Evolutionary conservation across 1,140 invertebrate species (phyloP).

Genomic region (Ostrea denselamellosa): DNA sequence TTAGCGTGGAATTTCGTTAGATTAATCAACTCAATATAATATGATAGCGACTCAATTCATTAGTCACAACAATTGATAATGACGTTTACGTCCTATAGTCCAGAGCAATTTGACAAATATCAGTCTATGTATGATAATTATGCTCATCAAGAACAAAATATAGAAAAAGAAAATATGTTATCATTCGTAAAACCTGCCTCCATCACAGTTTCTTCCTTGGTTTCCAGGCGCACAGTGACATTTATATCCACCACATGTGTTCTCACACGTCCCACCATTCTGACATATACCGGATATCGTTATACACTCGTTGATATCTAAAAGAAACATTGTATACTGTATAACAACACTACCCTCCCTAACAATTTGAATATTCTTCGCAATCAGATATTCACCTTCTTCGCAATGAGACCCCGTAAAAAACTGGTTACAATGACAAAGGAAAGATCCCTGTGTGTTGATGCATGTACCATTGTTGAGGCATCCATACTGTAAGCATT

Average conservation of each 20-base stretch:
- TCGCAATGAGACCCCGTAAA: background rate
- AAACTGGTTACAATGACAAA: background rate
- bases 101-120: too few relatives aligned
- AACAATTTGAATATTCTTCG: background rate
- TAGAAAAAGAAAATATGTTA: background rate
- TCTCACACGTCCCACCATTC: constrained; percentile 28
- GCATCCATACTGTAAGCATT: background rate
- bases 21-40: too few relatives aligned
- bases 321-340: background rate
- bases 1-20: too few relatives aligned
- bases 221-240: constrained; percentile 24
- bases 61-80: too few relatives aligned
- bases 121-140: too few relatives aligned
- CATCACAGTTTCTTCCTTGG: constrained; percentile 5
- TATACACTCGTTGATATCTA: constrained; percentile 31
- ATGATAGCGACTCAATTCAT: too few relatives aligned
- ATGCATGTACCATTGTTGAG: background rate
- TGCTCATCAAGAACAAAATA: too few relatives aligned
- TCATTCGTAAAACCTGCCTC: background rate
- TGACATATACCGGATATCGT: background rate
- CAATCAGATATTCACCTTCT: background rate
- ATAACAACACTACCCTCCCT: background rate
- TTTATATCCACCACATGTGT: constrained; percentile 2
- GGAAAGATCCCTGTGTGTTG: background rate
- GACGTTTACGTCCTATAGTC: too few relatives aligned